Evolutionary conservation across 2,888 invertebrate genomes (phyloP).

Genomic region (Erebia ligea): DNA sequence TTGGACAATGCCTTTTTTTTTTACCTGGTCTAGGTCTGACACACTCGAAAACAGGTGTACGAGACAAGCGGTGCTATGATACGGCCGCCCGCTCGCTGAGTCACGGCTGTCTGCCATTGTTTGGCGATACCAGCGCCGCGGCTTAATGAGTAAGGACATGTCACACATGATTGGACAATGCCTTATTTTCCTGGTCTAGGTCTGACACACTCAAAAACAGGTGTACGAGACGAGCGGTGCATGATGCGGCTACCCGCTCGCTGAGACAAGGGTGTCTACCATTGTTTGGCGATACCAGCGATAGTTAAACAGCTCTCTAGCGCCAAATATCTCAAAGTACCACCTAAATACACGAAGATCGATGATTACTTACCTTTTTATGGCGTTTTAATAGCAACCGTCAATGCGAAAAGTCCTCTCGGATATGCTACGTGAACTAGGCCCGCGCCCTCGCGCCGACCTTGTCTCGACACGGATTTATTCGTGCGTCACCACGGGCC

Average conservation of each 20-base stretch:
- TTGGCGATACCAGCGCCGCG: slow-evolving; percentile 51
- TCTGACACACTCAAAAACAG: slow-evolving; percentile 22
- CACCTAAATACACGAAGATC: not conserved
- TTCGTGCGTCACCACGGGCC: slow-evolving; percentile 71
- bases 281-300: slow-evolving; percentile 59
- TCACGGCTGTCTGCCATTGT: slow-evolving; percentile 71
- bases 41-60: slow-evolving; percentile 28
- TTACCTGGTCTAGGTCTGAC: slow-evolving; percentile 5
- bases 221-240: slow-evolving; percentile 41
- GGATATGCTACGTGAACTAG: slow-evolving; percentile 55
- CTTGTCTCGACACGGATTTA: slow-evolving; percentile 80
- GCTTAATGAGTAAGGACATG: slow-evolving; percentile 42
- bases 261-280: slow-evolving; percentile 72
- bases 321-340: no score
- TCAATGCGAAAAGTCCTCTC: slow-evolving; percentile 34
- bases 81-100: slow-evolving; percentile 61
- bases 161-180: slow-evolving; percentile 20
- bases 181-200: not conserved
- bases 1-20: slow-evolving; percentile 1
- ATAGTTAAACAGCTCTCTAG: no score
- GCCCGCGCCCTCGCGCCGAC: slow-evolving; percentile 76
- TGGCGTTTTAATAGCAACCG: slow-evolving; percentile 9
- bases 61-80: slow-evolving; percentile 45
- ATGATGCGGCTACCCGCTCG: slow-evolving; percentile 54
- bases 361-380: not conserved